Evolutionary conservation across 2,797 vertebrate genomes (phyloP).

Genomic region (Parauchenoglanis punctatus): DNA sequence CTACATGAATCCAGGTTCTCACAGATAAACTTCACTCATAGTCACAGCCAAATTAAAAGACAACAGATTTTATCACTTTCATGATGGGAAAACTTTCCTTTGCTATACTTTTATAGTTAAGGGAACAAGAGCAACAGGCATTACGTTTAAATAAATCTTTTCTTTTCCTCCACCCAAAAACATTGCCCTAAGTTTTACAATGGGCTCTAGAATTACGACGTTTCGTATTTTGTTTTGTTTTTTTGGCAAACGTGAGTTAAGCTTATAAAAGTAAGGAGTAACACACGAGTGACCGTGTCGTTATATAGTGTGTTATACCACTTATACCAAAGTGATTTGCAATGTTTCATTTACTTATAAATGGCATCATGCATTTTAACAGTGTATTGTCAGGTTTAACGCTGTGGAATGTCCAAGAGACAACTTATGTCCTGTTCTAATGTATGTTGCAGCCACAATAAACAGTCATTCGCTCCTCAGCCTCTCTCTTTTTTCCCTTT

Average conservation of each 20-base stretch:
- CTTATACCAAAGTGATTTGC: not conserved
- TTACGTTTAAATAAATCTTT: not conserved
- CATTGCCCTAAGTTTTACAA: not conserved
- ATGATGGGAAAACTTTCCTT: not conserved
- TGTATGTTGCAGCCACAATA: too few species aligned
- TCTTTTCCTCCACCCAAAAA: not conserved
- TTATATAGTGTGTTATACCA: not conserved
- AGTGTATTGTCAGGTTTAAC: not conserved
- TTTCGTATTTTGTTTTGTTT: not conserved
- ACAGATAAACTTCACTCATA: not conserved
- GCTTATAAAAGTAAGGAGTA: not conserved
- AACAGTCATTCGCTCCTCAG: not conserved
- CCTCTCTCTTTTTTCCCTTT: not conserved
- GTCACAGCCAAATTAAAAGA: not conserved
- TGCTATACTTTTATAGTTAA: not conserved
- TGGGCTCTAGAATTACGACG: too few species aligned
- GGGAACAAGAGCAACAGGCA: not conserved
- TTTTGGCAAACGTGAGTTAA: not conserved
- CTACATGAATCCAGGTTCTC: constrained; percentile 5
- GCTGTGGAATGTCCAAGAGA: not conserved
- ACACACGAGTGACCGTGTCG: not conserved
- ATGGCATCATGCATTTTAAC: not conserved
- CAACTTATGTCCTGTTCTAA: not conserved
- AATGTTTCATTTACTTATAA: not conserved
- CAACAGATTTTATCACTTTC: not conserved